Evolutionary conservation across 2,888 invertebrate species (phyloP), one percentile per base, ranked within the genome.

Genomic region (Apotomis turbidana): DNA sequence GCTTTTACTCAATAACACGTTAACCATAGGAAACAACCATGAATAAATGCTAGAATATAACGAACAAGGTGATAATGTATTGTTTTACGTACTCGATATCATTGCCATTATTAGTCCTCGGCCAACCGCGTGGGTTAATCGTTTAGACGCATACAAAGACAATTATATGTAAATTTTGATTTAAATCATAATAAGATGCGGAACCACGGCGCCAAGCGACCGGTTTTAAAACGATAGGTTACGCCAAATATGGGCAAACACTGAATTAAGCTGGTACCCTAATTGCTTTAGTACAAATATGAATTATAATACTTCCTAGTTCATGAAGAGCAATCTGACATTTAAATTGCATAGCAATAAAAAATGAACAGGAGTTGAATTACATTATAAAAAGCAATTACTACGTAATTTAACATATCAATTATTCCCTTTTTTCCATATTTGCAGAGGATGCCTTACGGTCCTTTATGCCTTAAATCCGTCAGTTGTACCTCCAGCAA

Each of bases 111-210:
- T 12, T 46, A 55, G 63, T 58, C 68, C 70, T 70, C 67, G 67
- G 52, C 15, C 51, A 60, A 44, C 41, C 55, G 71, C 58, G 68
- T 71, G 68, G 68, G 68, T 55, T 36, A 52, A 75, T 64, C 70
- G 75, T 79, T 78, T 79, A 77, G 78, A 77, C 74, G 74, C 78
- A 77, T 71, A 79, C 78, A 77, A 78, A 76, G 73, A 76, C 82
- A 78, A 87, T 85, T 86, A 85, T 84, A 87, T 87, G 87, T 80
- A 80, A 88, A 88, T 87, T 79, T 80, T 78, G 68, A 81, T 82
- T 82, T 79, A 81, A 81, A 86, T 84, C 79, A 81, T 75, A 75
- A 73, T 72, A 71, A 70, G 74, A 83, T 81, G 78, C 85, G 84
- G 83, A 83, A 86, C 82, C 71, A 64, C 76, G 82, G 83, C 82